phyloP scores from a whole-genome alignment of 2,797 vertebrate species.

The Craterocephalus amniculus region DNA sequence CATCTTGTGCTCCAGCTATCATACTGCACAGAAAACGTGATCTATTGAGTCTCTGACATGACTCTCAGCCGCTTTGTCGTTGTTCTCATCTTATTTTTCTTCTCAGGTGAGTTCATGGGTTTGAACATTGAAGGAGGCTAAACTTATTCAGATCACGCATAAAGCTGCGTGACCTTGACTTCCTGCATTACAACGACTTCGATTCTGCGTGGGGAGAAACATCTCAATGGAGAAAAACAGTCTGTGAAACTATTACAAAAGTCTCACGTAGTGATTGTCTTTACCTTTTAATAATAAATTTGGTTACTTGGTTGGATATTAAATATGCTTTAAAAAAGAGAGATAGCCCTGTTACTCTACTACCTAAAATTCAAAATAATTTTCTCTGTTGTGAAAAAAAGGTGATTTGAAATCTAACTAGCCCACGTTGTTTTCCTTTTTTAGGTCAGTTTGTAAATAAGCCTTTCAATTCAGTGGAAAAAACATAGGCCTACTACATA shows the following conservation, averaged over 20 bases:
- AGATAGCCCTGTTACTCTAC: background rate
- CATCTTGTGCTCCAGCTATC: slow-evolving; percentile 3
- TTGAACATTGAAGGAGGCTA: slow-evolving; percentile 48
- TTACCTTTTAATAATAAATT: background rate
- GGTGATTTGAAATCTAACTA: background rate
- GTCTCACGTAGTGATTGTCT: background rate
- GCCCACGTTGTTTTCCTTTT: too few species aligned
- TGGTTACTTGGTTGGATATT: background rate
- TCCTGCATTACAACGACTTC: background rate
- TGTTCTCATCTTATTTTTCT: slow-evolving; percentile 54
- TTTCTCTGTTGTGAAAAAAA: background rate
- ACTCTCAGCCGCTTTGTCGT: slow-evolving; percentile 31
- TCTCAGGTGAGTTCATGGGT: slow-evolving; percentile 60
- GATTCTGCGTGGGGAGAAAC: background rate
- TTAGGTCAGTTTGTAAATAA: background rate
- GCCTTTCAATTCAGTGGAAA: background rate
- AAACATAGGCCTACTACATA: background rate
- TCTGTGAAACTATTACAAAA: too few species aligned
- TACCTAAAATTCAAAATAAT: background rate
- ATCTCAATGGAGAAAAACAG: background rate
- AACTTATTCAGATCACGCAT: background rate
- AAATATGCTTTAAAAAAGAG: background rate
- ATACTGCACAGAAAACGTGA: background rate
- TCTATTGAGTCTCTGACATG: slow-evolving; percentile 59
- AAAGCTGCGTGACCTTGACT: background rate